Percentiles rank a stretch among this genome's conserved stretches.
Conservation (phyloP, 2,113 vertebrate species). For the Nyctibius bracteatus region DNA sequence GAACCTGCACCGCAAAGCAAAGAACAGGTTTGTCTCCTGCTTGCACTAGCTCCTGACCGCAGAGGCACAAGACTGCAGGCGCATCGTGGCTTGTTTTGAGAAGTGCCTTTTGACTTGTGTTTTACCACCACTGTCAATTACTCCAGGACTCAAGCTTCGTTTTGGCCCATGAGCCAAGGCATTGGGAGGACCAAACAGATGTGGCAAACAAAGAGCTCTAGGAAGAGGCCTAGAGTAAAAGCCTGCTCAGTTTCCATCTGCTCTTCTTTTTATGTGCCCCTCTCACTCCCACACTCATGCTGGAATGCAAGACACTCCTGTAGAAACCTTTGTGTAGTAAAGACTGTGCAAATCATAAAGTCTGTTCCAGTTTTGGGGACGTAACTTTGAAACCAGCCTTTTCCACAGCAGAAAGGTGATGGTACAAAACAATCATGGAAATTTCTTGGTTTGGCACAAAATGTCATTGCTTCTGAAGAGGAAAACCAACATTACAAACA, state of each 20-base stretch:
- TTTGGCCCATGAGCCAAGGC: neutral
- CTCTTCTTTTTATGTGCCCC: neutral
- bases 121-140: neutral
- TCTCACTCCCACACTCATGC: neutral
- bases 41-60: neutral
- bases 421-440: neutral
- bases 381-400: neutral
- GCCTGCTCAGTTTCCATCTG: neutral
- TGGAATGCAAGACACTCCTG: neutral
- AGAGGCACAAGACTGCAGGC: fast-evolving
- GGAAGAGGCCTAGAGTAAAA: neutral
- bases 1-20: neutral
- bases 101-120: neutral
- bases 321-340: neutral
- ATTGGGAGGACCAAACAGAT: neutral
- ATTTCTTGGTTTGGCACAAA: neutral
- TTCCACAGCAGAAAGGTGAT: neutral
- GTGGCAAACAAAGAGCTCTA: neutral
- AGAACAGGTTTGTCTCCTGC: neutral
- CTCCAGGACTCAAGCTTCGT: neutral
- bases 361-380: neutral
- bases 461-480: neutral
- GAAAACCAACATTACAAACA: neutral
- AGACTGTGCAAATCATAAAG: neutral
- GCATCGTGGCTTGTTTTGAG: neutral